Base-by-base conservation (phyloP, 2,797 vertebrate genomes). In the Chaunax sp. region DNA sequence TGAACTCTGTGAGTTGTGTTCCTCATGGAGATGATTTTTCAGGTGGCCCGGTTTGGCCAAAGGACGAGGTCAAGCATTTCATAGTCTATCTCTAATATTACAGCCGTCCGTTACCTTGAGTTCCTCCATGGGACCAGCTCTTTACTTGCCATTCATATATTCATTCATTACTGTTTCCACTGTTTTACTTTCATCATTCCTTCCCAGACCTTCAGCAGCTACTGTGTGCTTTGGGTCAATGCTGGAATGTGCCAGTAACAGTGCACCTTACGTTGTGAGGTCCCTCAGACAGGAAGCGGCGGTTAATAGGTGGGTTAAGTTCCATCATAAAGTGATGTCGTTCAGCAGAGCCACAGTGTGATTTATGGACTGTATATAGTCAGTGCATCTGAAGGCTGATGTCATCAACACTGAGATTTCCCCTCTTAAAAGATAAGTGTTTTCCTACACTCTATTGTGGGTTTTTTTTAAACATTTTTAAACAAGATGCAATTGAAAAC, bases 41-140 rank as follows among this genome's bases (percentile, higher is more conserved):
- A 90, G 83, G 83, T 86, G 85, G 57, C 78, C 75, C 75, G 87
- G 86, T 90, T 92, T 93, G 90, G 89, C 81, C 22, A 12, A 45
- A 30, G 16, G 56, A 81, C 68, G 70, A 64, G 69, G 77, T 85
- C 43, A 76, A 64, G 80, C 66, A 69, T 84, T 87, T 85, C 61
- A 87, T 44, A 78, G 83, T 64, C 77, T 85, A 86, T 69, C 37
- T 23, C 30, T 11, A 3, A 58, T 60, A 64, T 85, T 75, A 46
- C 47, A 72, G 46, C 35, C 8, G 46, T 81, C 62, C 38, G 40
- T 78, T 63, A 69, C 64, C 44, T 45, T 35, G 47, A 62, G 75
- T 75, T 66, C 23, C 76, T 68, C 67, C 58, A 47, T 45, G 63
- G 45, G 53, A 61, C 44, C 37, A 19, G 1, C 20, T 67, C 58